Evolutionary conservation across 2,888 invertebrate genomes (phyloP).

Genomic region (Clepsis dumicolana): DNA sequence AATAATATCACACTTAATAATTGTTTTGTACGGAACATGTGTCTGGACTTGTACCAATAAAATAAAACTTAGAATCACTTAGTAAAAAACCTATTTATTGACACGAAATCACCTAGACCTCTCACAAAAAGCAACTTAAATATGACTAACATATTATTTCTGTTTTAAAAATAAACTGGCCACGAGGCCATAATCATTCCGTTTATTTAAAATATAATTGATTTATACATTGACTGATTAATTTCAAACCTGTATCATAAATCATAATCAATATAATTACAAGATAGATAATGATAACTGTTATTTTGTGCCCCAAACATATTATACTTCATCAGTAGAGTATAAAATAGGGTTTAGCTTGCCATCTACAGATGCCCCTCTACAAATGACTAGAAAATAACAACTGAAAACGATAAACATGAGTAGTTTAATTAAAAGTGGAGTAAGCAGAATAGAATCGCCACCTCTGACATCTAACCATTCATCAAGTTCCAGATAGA

Average conservation of each 20-base stretch:
- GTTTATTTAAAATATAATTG: background rate
- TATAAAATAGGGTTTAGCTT: background rate
- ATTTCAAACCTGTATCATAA: conserved; percentile 13
- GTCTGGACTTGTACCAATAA: background rate
- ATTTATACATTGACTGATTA: background rate
- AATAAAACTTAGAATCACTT: background rate
- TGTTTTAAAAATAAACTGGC: background rate
- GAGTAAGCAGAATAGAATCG: background rate
- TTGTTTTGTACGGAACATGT: too few species aligned
- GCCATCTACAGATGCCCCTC: conserved; percentile 11
- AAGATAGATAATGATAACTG: conserved; percentile 3
- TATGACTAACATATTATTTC: background rate
- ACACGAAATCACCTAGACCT: conserved; percentile 11
- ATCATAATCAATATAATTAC: background rate
- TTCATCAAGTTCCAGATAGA: too few species aligned
- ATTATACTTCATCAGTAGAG: background rate
- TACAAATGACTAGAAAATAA: conserved; percentile 37
- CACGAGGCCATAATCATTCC: background rate
- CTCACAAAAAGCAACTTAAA: background rate
- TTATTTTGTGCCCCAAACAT: conserved; percentile 17
- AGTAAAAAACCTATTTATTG: conserved; percentile 33
- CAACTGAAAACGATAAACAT: background rate
- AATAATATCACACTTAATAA: too few species aligned
- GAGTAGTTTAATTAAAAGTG: background rate
- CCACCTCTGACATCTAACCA: too few species aligned